A percentile compares a stretch with the other conserved stretches of the same genome.
These are phyloP conservation scores for Callorhinus ursinus DNA, from an alignment of 2,113 vertebrate genomes.

Conservation along the genomic window DNA sequence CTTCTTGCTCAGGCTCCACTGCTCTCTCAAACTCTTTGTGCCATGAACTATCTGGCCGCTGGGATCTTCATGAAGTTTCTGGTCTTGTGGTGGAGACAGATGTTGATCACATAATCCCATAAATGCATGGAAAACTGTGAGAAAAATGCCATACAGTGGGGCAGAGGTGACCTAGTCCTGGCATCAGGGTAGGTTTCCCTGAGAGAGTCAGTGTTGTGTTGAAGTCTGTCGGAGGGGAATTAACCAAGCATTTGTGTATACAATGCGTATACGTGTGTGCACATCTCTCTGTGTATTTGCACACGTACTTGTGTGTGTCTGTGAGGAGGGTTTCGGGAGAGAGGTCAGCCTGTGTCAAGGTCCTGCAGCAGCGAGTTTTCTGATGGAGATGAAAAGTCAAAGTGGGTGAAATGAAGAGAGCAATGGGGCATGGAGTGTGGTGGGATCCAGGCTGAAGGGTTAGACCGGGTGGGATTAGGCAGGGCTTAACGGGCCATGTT, in stretches of 20 bases:
- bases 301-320: not conserved
- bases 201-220: not conserved
- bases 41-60: not conserved
- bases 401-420: not conserved
- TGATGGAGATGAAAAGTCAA: not conserved
- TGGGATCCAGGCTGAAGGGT: not conserved
- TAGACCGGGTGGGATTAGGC: not conserved
- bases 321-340: not conserved
- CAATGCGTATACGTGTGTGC: not conserved
- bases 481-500: not conserved
- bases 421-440: not conserved
- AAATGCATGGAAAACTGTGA: not conserved
- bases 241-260: not conserved
- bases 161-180: not conserved
- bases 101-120: not conserved
- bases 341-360: not conserved
- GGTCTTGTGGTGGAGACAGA: not conserved
- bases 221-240: not conserved
- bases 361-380: not conserved
- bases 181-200: not conserved
- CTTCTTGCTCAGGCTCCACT: not conserved
- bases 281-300: not conserved
- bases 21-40: not conserved
- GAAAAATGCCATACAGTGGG: not conserved
- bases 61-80: not conserved